Conservation (phyloP, 2,888 invertebrate species). For the Campoplex capitator region DNA sequence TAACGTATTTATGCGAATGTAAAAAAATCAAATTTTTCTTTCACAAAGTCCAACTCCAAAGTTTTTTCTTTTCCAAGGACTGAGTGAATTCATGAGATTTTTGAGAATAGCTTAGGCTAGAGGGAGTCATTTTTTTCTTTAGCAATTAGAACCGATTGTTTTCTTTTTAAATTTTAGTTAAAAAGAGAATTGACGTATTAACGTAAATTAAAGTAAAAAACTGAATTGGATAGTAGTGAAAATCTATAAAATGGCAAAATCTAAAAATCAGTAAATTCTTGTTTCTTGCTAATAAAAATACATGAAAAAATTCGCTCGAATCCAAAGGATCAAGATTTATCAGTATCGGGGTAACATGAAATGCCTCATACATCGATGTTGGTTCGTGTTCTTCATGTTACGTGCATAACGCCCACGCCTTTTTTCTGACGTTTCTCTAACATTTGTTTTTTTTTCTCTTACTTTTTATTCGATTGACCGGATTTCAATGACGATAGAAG, state of each 20-base stretch:
- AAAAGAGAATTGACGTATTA: too few relatives aligned
- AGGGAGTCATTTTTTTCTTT: not conserved
- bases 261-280: not conserved
- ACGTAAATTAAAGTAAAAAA: too few relatives aligned
- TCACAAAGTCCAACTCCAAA: too few relatives aligned
- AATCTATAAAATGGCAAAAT: not conserved
- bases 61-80: not conserved
- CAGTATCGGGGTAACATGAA: not conserved
- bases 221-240: not conserved
- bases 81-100: not conserved
- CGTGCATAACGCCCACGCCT: constrained; percentile 57
- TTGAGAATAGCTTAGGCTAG: not conserved
- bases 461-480: constrained; percentile 8
- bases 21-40: too few relatives aligned
- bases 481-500: constrained; percentile 44
- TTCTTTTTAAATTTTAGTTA: too few relatives aligned
- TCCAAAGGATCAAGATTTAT: not conserved
- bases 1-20: too few relatives aligned
- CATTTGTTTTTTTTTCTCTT: constrained; percentile 45
- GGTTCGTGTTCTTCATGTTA: not conserved
- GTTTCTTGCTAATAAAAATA: not conserved
- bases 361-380: not conserved
- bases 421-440: constrained; percentile 52
- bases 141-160: too few relatives aligned
- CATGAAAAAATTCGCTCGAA: not conserved